These are phyloP conservation scores for Trachurus trachurus DNA, from an alignment of 2,797 vertebrate genomes.

Conservation along the genomic window DNA sequence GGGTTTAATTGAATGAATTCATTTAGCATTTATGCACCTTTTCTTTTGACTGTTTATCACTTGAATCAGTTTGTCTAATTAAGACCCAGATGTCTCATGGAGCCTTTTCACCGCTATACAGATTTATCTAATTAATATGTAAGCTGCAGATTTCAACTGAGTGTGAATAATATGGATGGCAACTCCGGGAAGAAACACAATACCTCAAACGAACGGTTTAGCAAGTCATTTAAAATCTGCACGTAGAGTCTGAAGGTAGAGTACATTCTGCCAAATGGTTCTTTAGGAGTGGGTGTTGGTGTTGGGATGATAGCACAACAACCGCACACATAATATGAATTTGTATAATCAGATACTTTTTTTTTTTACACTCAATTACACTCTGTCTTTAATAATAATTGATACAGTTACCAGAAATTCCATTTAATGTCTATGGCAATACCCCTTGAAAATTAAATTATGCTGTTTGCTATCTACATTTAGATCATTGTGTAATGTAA, in stretches of 20 bases:
- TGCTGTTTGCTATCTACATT: background rate
- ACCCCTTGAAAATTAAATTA: background rate
- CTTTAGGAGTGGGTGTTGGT: background rate
- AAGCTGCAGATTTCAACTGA: conserved; percentile 42
- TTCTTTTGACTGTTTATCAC: conserved; percentile 46
- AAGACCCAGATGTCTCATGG: conserved; percentile 50
- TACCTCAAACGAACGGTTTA: conserved; percentile 34
- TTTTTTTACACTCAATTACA: background rate
- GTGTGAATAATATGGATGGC: conserved; percentile 38
- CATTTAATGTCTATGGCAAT: background rate
- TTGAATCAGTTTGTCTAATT: conserved; percentile 66
- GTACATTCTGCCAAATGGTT: conserved; percentile 7
- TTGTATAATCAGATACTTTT: background rate
- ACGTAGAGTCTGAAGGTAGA: conserved; percentile 21
- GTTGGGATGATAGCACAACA: conserved; percentile 1
- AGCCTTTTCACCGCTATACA: conserved; percentile 50
- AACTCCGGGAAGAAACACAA: conserved; percentile 39
- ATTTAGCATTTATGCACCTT: conserved; percentile 36
- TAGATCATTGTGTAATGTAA: background rate
- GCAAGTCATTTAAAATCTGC: conserved; percentile 26
- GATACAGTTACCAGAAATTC: background rate
- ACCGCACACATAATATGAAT: background rate
- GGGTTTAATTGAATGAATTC: conserved; percentile 33
- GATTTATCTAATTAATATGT: conserved; percentile 68
- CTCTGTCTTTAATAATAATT: background rate